phyloP scores from a whole-genome alignment of 2,888 invertebrate species.

The Sabatieria punctata region DNA sequence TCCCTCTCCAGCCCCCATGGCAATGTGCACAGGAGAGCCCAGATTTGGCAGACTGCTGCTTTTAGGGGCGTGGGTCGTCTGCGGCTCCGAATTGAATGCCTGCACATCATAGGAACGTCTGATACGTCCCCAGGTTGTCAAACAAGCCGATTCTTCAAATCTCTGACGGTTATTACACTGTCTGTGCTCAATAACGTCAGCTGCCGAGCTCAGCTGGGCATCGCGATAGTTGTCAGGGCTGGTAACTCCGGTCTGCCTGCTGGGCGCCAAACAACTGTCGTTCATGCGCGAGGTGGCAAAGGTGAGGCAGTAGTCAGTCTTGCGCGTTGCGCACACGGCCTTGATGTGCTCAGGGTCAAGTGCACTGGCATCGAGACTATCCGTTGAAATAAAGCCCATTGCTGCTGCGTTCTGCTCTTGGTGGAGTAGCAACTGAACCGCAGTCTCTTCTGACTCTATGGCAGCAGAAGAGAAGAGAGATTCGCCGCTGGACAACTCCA shows the following conservation, averaged over 20 bases:
- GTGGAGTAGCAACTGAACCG: not conserved
- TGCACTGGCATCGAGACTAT: constrained; percentile 21
- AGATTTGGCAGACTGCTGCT: constrained; percentile 15
- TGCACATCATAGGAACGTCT: constrained; percentile 14
- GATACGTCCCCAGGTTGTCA: constrained; percentile 32
- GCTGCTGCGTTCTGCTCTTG: not conserved
- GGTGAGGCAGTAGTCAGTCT: constrained; percentile 28
- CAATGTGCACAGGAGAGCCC: not conserved
- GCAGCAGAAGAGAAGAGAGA: constrained; percentile 12
- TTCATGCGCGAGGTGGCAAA: constrained; percentile 13
- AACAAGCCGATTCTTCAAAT: not conserved
- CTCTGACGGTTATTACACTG: not conserved
- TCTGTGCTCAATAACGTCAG: constrained; percentile 10
- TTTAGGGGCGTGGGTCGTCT: constrained; percentile 10
- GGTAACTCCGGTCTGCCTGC: not conserved
- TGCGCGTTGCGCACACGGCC: constrained; percentile 16
- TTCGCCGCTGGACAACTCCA: constrained; percentile 11
- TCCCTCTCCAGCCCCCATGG: constrained; percentile 3
- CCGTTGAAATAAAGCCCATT: constrained; percentile 20
- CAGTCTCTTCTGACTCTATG: not conserved
- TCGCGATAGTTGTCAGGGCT: constrained; percentile 1
- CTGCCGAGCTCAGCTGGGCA: not conserved
- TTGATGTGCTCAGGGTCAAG: not conserved
- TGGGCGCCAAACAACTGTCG: constrained; percentile 1
- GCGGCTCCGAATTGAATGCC: too few relatives aligned